These are phyloP conservation scores for rabbit (Oryctolagus cuniculus) DNA, from an alignment of 2,113 vertebrate species.

Conservation along the genomic window DNA sequence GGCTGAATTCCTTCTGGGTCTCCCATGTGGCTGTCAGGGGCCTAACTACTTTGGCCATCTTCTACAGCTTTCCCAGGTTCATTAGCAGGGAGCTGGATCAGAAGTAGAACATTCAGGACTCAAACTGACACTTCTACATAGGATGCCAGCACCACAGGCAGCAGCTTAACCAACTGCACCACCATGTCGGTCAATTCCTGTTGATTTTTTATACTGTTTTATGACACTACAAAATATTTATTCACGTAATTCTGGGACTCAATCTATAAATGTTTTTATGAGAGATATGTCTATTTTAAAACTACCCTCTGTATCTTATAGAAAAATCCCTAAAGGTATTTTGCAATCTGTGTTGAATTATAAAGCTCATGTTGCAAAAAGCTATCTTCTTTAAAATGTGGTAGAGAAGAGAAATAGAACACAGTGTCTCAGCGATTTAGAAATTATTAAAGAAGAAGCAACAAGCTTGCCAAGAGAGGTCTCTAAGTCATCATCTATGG, in stretches of 20 bases:
- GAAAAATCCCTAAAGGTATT: conserved; percentile 77
- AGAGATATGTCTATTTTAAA: conserved; percentile 78
- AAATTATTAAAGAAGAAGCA: conserved; percentile 70
- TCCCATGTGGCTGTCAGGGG: too few species aligned
- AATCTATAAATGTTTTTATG: conserved; percentile 65
- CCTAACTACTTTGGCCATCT: too few species aligned
- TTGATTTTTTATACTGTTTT: conserved; percentile 56
- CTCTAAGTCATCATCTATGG: conserved; percentile 1
- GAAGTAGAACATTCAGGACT: too few species aligned
- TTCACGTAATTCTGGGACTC: conserved; percentile 42
- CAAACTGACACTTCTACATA: too few species aligned
- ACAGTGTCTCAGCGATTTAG: conserved; percentile 53
- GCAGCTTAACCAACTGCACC: too few species aligned
- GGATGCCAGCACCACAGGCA: too few species aligned
- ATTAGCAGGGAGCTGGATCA: too few species aligned
- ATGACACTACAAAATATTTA: conserved; percentile 54
- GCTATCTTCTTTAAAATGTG: conserved; percentile 68
- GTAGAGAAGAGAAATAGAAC: conserved; percentile 60
- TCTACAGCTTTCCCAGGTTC: too few species aligned
- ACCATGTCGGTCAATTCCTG: background rate
- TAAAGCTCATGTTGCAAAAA: conserved; percentile 75
- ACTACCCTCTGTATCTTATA: conserved; percentile 79
- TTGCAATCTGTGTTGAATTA: conserved; percentile 76
- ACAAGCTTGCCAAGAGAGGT: conserved; percentile 71
- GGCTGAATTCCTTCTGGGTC: too few species aligned